Evolutionary conservation across 2,888 invertebrate species (phyloP).

Genomic region (Linnaemya tessellans): DNA sequence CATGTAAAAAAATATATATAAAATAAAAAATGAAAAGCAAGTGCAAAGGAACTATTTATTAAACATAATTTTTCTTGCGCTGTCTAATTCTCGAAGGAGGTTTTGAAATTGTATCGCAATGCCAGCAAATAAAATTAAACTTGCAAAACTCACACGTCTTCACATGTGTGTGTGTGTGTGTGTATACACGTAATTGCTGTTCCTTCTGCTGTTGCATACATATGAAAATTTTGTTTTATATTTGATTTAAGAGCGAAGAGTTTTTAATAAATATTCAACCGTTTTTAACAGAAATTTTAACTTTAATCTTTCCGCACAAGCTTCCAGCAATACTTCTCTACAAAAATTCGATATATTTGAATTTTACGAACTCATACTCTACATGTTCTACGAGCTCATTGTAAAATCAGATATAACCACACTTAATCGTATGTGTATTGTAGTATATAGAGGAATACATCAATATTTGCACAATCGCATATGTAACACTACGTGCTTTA

Average conservation of each 20-base stretch:
- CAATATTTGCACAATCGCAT: not conserved
- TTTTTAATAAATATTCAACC: not conserved
- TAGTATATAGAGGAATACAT: not conserved
- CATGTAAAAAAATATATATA: no score
- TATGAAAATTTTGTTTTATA: not conserved
- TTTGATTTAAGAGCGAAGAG: not conserved
- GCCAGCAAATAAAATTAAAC: not conserved
- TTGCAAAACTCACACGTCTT: not conserved
- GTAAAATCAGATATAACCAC: not conserved
- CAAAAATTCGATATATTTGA: not conserved
- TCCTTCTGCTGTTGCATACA: not conserved
- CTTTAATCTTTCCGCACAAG: not conserved
- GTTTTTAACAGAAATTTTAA: not conserved
- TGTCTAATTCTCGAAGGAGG: not conserved
- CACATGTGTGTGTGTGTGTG: no score
- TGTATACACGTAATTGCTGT: not conserved
- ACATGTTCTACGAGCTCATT: not conserved
- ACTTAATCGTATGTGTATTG: not conserved
- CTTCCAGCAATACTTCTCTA: not conserved
- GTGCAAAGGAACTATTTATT: constrained; percentile 42
- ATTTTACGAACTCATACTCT: not conserved
- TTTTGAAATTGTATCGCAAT: constrained; percentile 14
- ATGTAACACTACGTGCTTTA: constrained; percentile 32
- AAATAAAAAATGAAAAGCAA: constrained; percentile 13
- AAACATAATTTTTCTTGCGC: constrained; percentile 9